Base-by-base conservation (phyloP, 2,113 vertebrate genomes). In the Garra rufa region DNA sequence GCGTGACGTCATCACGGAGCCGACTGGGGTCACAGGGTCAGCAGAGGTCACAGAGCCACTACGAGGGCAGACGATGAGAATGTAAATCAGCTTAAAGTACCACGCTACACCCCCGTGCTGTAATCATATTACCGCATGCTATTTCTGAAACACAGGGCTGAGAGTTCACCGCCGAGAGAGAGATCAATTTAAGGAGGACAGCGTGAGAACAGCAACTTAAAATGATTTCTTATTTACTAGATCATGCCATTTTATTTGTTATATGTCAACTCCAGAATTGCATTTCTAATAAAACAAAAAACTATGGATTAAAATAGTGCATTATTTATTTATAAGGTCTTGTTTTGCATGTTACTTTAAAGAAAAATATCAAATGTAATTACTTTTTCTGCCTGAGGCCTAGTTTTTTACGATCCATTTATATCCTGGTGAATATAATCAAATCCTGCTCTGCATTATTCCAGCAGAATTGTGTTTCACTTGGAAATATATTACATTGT, bases 1-100 rank as follows among this genome's bases (percentile, higher is more conserved):
- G 77, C 96, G 88, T 0, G 95, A 95, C 4, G 94, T 92, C 90
- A 95, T 95, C 9, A 87, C 89, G 71, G 88, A 67, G 67, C 83
- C 75, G 48, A 59, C 44, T 28, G 86, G 82, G 46, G 86, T 63
- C 69, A 76, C 71, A 17, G 81, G 59, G 69, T 63, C 76, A 17
- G 85, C 65, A 90, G 88, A 74, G 85, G 87, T 77, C 80, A 57
- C 24, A 43, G 38, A 86, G n/a, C 63, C 73, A 76, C 85, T 81
- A 76, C 70, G 21, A 75, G 82, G 77, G 67, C 70, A 30, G 50
- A 38, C 38, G 52, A 67, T 67, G 26, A 71, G 50, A 70, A 46
- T 46, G 41, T 24, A 55, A 76, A 79, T 59, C 38, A 69, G 57
- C 50, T 14, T 69, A 78, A 9, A 84, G 48, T 52, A n/a, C 44